Evolutionary conservation across 2,113 vertebrate species (phyloP).

Genomic region (Cynocephalus volans): DNA sequence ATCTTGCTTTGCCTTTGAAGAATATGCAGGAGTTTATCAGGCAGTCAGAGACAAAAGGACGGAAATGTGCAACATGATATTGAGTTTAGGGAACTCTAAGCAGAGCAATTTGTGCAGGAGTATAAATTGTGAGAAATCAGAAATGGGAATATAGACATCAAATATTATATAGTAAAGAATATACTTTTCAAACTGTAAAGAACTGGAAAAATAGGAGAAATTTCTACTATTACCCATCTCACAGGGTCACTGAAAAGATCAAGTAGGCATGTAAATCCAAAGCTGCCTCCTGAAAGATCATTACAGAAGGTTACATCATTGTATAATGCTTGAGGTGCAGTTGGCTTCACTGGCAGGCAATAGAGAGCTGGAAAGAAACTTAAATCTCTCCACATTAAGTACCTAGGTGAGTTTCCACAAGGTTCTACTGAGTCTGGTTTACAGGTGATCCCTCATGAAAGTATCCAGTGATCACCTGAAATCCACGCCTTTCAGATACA

Average conservation of each 20-base stretch:
- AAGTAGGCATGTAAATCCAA: background rate
- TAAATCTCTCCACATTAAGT: background rate
- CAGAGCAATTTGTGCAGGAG: background rate
- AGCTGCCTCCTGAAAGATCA: background rate
- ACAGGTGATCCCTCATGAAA: accelerated
- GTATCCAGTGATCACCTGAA: background rate
- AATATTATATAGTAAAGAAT: background rate
- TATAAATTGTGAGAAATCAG: background rate
- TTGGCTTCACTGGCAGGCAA: background rate
- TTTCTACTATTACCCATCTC: background rate
- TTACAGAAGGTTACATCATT: background rate
- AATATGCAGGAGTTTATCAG: accelerated
- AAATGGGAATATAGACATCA: accelerated
- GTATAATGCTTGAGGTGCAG: background rate
- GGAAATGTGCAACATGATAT: background rate
- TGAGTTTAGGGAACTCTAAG: background rate
- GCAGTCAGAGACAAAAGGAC: background rate
- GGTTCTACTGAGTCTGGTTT: background rate
- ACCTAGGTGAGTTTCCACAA: background rate
- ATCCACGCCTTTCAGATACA: background rate
- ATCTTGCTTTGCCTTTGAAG: no score
- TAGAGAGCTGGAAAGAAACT: background rate
- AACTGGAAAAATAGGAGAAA: background rate
- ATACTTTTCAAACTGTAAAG: background rate
- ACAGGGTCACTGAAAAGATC: background rate